Evolutionary conservation across 2,113 vertebrate species (phyloP).

Genomic region (Morone saxatilis): DNA sequence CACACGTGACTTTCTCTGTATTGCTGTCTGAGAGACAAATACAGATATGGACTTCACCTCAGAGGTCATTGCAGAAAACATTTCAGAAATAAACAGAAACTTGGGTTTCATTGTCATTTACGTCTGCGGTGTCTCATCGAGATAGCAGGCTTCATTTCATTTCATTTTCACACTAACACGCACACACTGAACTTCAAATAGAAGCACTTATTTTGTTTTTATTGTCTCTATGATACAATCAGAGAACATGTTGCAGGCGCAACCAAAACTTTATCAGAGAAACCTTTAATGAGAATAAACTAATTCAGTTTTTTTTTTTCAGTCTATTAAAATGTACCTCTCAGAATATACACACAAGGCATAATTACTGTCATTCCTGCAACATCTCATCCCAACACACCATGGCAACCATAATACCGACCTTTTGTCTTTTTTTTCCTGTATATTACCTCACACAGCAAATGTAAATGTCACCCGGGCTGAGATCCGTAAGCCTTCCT

Average conservation of each 20-base stretch:
- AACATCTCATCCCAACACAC: background rate
- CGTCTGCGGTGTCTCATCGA: background rate
- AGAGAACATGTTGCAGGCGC: slow-evolving; percentile 1
- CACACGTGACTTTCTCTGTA: background rate
- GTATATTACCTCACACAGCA: slow-evolving; percentile 18
- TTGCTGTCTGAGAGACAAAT: no score
- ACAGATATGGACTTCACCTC: background rate
- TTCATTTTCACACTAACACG: background rate
- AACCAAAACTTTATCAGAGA: background rate
- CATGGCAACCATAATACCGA: background rate
- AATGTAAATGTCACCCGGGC: slow-evolving; percentile 55
- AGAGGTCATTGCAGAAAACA: background rate
- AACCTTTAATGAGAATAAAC: background rate
- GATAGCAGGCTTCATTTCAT: background rate
- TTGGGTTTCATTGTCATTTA: background rate
- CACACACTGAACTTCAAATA: slow-evolving; percentile 15
- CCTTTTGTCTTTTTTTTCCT: slow-evolving; percentile 9
- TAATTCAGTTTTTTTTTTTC: no score
- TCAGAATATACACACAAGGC: slow-evolving; percentile 19
- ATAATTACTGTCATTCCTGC: slow-evolving; percentile 36
- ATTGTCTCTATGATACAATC: background rate
- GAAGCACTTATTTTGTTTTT: slow-evolving; percentile 6
- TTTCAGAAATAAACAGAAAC: background rate
- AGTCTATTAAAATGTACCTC: background rate
- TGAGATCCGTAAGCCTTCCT: background rate